Conservation (phyloP, 2,113 vertebrate genomes). For the Benthochromis sp. region DNA sequence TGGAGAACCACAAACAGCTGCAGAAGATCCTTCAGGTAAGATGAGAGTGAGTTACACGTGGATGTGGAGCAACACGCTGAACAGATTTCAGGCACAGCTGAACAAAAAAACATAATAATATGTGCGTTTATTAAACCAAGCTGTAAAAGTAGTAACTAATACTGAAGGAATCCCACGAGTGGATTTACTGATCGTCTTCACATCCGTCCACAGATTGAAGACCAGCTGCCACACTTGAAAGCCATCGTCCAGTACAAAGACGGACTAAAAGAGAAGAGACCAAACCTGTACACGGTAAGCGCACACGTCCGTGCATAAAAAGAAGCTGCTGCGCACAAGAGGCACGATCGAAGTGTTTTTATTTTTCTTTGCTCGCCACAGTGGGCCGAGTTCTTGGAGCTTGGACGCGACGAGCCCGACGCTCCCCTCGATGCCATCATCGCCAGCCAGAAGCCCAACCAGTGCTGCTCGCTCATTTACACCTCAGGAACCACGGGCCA, state of each 20-base stretch:
- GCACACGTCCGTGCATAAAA: rapidly evolving
- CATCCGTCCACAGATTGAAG: conserved; percentile 64
- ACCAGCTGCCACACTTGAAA: conserved; percentile 79
- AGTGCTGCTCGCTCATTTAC: conserved; percentile 89
- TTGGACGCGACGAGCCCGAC: conserved; percentile 69
- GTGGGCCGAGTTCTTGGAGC: conserved; percentile 88
- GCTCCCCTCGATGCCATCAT: conserved; percentile 70
- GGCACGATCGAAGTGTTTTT: background rate
- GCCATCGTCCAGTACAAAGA: conserved; percentile 84
- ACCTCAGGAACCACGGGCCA: conserved; percentile 86
- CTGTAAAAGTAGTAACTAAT: background rate
- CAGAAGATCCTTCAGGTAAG: conserved; percentile 88
- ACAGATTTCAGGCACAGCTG: background rate
- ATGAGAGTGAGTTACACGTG: background rate
- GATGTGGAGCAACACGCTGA: background rate
- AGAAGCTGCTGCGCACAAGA: background rate
- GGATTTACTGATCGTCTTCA: background rate
- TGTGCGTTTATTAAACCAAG: background rate
- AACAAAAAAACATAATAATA: background rate
- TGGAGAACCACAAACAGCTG: conserved; percentile 87
- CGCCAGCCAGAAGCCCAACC: conserved; percentile 79
- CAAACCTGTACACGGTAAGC: conserved; percentile 82
- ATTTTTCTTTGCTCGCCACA: conserved; percentile 19
- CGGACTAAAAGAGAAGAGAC: conserved; percentile 69
- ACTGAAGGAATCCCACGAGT: background rate